phyloP scores from a whole-genome alignment of 1,140 invertebrate genomes.

The Macrosteles quadrilineatus region DNA sequence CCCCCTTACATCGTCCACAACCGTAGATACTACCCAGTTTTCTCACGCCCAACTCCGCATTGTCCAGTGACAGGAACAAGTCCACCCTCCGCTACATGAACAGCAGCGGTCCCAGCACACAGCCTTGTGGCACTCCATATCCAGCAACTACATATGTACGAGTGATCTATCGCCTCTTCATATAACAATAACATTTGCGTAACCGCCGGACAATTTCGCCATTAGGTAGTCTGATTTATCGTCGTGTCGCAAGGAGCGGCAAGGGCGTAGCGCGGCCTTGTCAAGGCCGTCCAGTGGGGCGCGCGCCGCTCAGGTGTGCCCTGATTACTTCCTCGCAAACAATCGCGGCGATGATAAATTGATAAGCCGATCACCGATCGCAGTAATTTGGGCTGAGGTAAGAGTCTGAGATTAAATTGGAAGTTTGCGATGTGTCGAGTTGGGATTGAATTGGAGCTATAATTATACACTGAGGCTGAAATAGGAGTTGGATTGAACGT shows the following conservation, averaged over 20 bases:
- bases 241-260: background rate
- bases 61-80: too few species aligned
- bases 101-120: background rate
- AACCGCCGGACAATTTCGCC: slow-evolving; percentile 13
- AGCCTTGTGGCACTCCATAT: background rate
- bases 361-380: too few species aligned
- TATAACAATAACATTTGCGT: slow-evolving; percentile 13
- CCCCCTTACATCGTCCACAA: too few species aligned
- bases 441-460: too few species aligned
- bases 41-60: too few species aligned
- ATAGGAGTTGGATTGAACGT: too few species aligned
- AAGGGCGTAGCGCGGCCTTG: slow-evolving; percentile 7
- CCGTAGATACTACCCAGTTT: too few species aligned
- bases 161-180: slow-evolving; percentile 9
- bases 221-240: background rate
- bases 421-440: too few species aligned
- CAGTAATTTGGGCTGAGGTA: too few species aligned
- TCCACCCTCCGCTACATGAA: background rate
- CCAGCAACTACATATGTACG: slow-evolving; percentile 2
- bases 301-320: background rate
- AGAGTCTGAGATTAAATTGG: too few species aligned
- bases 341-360: background rate
- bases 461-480: too few species aligned
- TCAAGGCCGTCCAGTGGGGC: background rate
- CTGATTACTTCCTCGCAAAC: background rate